Percentiles rank a stretch among this genome's conserved stretches.
Conservation (phyloP, 2,888 invertebrate species). For the Pyrochroa serraticornis region DNA sequence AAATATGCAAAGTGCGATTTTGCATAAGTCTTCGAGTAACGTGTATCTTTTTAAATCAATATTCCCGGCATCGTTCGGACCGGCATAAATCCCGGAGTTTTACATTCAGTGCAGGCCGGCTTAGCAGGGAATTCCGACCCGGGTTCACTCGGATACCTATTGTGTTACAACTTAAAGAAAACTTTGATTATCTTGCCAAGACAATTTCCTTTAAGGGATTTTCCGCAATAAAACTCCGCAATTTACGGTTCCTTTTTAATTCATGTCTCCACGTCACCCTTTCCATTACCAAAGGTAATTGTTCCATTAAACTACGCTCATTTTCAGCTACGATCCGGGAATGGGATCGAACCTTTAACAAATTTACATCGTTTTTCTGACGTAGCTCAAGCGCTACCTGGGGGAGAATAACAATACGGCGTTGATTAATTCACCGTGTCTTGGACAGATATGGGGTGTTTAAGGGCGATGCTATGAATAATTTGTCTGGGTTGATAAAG, state of each 20-base stretch:
- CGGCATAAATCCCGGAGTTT: constrained; percentile 42
- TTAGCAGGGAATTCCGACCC: constrained; percentile 35
- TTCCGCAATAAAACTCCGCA: constrained; percentile 2
- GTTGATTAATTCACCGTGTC: constrained; percentile 4
- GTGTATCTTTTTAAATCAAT: constrained; percentile 44
- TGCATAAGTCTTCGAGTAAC: constrained; percentile 33
- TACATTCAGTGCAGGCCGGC: constrained; percentile 41
- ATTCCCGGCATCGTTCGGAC: constrained; percentile 39
- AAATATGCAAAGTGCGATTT: constrained; percentile 36
- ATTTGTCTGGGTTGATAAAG: constrained; percentile 20
- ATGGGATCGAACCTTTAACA: no score
- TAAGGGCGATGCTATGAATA: constrained; percentile 16
- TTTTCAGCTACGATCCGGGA: no score
- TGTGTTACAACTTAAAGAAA: constrained; percentile 26
- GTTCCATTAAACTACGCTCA: background rate
- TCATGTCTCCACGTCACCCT: background rate
- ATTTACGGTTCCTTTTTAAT: constrained; percentile 8
- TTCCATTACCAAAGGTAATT: constrained; percentile 1
- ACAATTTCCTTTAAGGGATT: constrained; percentile 19
- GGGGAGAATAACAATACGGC: no score
- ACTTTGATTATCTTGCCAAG: constrained; percentile 24
- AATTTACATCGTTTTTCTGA: no score
- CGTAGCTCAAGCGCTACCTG: no score
- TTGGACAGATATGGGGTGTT: constrained; percentile 4
- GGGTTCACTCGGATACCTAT: constrained; percentile 21